A percentile compares a stretch with the other conserved stretches of the same genome.
phyloP scores from a whole-genome alignment of 2,888 invertebrate species.

The Timema cristinae region DNA sequence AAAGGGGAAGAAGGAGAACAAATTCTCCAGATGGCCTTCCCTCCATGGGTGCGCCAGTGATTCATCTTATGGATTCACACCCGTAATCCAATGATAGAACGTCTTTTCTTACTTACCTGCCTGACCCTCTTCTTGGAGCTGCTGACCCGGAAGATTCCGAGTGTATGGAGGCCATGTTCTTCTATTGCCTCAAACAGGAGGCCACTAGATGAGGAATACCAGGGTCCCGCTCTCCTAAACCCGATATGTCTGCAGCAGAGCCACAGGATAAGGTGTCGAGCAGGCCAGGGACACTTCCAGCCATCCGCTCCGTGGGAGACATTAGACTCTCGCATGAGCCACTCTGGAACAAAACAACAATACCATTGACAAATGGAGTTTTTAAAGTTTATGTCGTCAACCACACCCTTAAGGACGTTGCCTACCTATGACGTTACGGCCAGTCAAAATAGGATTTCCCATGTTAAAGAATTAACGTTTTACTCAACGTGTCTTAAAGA shows the following conservation, averaged over 20 bases:
- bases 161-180: slow-evolving; percentile 72
- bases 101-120: slow-evolving; percentile 58
- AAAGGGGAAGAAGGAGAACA: neutral
- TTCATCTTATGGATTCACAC: too few relatives aligned
- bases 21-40: neutral
- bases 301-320: slow-evolving; percentile 50
- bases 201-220: slow-evolving; percentile 72
- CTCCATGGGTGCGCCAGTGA: too few relatives aligned
- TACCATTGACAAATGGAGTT: too few relatives aligned
- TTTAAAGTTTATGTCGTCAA: too few relatives aligned
- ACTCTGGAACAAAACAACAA: slow-evolving; percentile 50
- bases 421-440: too few relatives aligned
- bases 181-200: slow-evolving; percentile 80
- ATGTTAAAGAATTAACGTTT: too few relatives aligned
- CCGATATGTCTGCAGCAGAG: slow-evolving; percentile 26
- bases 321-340: slow-evolving; percentile 73
- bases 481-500: too few relatives aligned
- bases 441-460: too few relatives aligned
- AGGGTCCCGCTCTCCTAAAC: slow-evolving; percentile 46
- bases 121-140: slow-evolving; percentile 88
- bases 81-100: neutral
- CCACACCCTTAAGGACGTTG: too few relatives aligned
- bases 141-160: slow-evolving; percentile 89
- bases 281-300: slow-evolving; percentile 49
- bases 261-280: slow-evolving; percentile 46